Evolutionary conservation across 2,888 invertebrate genomes (phyloP).

Genomic region (Julus scandinavius): DNA sequence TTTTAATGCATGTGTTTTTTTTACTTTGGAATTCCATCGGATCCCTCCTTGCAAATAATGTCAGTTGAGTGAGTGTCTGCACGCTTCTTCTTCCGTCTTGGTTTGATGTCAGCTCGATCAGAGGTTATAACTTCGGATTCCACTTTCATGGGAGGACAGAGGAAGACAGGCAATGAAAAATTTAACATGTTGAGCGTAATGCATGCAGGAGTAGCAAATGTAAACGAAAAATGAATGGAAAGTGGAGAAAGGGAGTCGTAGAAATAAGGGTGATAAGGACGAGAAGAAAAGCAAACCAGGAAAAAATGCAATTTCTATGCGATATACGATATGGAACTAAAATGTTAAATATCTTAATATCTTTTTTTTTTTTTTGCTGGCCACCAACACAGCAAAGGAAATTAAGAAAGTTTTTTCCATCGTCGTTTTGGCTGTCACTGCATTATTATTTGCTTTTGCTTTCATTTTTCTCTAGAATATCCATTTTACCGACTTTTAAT

Average conservation of each 20-base stretch:
- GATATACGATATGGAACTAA: background rate
- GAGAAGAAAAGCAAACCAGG: background rate
- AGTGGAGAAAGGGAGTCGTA: slow-evolving; percentile 27
- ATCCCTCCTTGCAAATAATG: slow-evolving; percentile 35
- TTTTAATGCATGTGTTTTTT: slow-evolving; percentile 41
- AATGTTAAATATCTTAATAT: slow-evolving; percentile 8
- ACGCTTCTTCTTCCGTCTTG: slow-evolving; percentile 40
- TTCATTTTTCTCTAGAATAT: background rate
- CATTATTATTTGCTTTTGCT: background rate
- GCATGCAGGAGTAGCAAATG: slow-evolving; percentile 40
- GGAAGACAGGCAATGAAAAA: slow-evolving; percentile 45
- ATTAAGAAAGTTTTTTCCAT: slow-evolving; percentile 24
- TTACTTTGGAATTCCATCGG: slow-evolving; percentile 43
- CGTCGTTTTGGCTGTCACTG: background rate
- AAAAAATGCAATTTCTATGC: slow-evolving; percentile 22
- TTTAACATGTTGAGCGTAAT: slow-evolving; percentile 45
- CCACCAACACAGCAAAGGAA: background rate
- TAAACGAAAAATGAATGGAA: slow-evolving; percentile 46
- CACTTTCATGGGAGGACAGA: slow-evolving; percentile 40
- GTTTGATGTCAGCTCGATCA: slow-evolving; percentile 44
- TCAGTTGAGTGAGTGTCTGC: slow-evolving; percentile 44
- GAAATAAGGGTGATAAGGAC: background rate
- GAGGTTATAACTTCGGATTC: slow-evolving; percentile 46
- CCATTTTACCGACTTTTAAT: slow-evolving; percentile 25
- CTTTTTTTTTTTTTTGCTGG: background rate